Evolutionary conservation across 2,797 vertebrate species (phyloP).

Genomic region (Saxicola maurus): DNA sequence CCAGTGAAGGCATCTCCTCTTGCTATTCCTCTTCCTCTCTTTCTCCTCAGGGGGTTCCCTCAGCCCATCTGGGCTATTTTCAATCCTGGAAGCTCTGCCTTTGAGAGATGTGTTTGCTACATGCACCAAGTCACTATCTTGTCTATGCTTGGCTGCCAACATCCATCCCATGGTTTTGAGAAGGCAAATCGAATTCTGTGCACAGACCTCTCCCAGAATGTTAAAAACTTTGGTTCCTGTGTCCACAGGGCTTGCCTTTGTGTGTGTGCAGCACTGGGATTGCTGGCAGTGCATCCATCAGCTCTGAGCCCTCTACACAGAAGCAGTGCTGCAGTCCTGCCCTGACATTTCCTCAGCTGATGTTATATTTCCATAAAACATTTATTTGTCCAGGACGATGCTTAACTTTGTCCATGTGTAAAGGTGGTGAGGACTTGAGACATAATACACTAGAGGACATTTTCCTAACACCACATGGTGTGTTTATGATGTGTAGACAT

Average conservation of each 20-base stretch:
- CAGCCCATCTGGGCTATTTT: background rate
- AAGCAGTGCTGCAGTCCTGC: background rate
- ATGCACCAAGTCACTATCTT: background rate
- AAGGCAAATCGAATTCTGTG: background rate
- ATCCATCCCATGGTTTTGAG: background rate
- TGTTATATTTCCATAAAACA: background rate
- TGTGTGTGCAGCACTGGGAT: background rate
- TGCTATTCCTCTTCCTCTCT: background rate
- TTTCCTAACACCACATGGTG: background rate
- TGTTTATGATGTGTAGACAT: background rate
- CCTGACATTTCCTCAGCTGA: background rate
- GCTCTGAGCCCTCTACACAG: background rate
- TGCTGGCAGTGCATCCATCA: background rate
- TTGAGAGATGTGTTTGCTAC: background rate
- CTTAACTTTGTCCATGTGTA: background rate
- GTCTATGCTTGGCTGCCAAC: background rate
- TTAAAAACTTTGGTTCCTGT: background rate
- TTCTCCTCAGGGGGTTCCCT: background rate
- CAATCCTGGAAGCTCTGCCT: background rate
- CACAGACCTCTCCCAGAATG: background rate
- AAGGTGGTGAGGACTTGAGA: background rate
- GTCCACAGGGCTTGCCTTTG: background rate
- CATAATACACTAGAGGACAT: background rate
- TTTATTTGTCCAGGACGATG: background rate
- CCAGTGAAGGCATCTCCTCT: background rate